These are phyloP conservation scores for Dermochelys coriacea DNA, from an alignment of 2,797 vertebrate species.

Conservation along the genomic window DNA sequence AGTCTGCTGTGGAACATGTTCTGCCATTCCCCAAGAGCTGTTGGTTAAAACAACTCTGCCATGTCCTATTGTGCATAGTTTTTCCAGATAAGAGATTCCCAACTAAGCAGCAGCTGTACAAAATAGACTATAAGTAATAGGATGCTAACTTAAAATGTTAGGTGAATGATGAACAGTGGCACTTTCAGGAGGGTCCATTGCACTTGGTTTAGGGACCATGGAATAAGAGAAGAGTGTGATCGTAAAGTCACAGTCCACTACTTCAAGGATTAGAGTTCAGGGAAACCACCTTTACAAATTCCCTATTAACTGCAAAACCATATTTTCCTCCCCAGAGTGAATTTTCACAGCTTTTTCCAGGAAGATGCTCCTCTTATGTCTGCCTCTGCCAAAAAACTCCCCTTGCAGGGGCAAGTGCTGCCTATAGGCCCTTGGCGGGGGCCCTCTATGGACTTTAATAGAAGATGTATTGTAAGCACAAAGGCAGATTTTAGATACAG, in stretches of 20 bases:
- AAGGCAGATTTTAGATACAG: background rate
- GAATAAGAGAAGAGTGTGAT: background rate
- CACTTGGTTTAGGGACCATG: background rate
- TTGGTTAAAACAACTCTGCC: background rate
- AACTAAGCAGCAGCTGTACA: background rate
- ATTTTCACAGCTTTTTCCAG: background rate
- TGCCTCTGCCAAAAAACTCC: background rate
- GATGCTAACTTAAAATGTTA: background rate
- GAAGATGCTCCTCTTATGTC: background rate
- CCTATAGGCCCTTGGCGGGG: background rate
- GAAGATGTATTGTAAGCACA: background rate
- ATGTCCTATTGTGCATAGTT: too few species aligned
- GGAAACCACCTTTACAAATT: background rate
- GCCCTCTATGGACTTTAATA: background rate
- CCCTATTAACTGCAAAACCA: background rate
- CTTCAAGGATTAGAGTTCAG: background rate
- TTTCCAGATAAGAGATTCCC: background rate
- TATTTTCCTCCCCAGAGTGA: background rate
- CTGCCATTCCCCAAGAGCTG: too few species aligned
- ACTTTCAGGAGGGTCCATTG: fast-evolving
- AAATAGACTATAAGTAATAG: background rate
- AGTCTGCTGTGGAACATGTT: too few species aligned
- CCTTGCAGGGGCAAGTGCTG: background rate
- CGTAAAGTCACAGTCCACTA: background rate
- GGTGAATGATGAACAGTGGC: background rate